Evolutionary conservation across 2,888 invertebrate genomes (phyloP), one percentile per base, ranked within the genome.

Genomic region (Deilephila porcellus): DNA sequence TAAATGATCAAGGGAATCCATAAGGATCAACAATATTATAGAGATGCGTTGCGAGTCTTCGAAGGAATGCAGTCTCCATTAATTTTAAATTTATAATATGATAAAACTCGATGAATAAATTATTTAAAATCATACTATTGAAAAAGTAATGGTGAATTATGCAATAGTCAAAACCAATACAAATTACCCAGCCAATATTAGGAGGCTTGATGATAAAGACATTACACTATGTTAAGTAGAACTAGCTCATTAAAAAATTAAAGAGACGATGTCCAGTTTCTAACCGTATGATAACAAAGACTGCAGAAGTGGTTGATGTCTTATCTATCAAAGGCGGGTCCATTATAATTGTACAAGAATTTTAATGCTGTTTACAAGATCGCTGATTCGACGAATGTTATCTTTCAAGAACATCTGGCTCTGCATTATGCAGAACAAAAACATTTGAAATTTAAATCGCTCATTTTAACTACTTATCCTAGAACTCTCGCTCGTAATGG

Each of bases 371-470:
- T 56, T n/a, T 45, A 45, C 45, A 45, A 45, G 56, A n/a, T n/a
- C n/a, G n/a, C 56, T 56, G 5, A 56, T 56, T 56, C 56, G 56
- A n/a, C 56, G 56, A 56, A 17, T n/a, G 19, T n/a, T 56, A 56
- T 56, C 56, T 56, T 56, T 56, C n/a, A n/a, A 56, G 5, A 56
- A 56, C n/a, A 56, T 56, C 56, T 56, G 17, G 56, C 45, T 45
- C 14, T 45, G 45, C 56, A 56, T n/a, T n/a, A 56, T 56, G n/a
- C 56, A n/a, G 45, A 45, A 45, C 45, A 56, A n/a, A n/a, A 56
- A n/a, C 56, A 56, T 56, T 56, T n/a, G 56, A 56, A 56, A 56
- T 56, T 56, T n/a, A 56, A 56, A 56, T 56, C 56, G 5, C 56
- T n/a, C 19, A 56, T 6, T n/a, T 17, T 56, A 56, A 56, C 56